Conservation (phyloP, 2,888 invertebrate species). For the Hemistola chrysoprasaria region DNA sequence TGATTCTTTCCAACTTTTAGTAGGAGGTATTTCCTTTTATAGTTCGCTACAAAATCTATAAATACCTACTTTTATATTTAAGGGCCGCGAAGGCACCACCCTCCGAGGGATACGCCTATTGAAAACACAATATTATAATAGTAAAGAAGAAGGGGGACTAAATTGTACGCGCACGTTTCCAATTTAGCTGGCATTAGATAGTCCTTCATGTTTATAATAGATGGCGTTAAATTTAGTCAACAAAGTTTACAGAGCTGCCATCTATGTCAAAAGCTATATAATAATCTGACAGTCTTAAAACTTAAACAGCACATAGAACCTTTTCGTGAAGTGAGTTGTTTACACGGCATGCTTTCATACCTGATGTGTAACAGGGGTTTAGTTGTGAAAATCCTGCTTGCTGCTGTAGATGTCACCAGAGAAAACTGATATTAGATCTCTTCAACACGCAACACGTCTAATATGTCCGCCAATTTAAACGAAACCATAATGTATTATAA, state of each 20-base stretch:
- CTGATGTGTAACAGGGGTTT: too few species aligned
- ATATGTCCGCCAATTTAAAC: too few species aligned
- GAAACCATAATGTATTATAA: too few species aligned
- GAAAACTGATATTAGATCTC: too few species aligned
- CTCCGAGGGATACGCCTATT: slow-evolving; percentile 52
- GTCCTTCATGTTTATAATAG: slow-evolving; percentile 33
- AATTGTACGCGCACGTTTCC: slow-evolving; percentile 4
- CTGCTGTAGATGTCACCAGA: too few species aligned
- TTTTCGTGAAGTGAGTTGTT: too few species aligned
- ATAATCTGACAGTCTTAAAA: neutral
- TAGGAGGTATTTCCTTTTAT: slow-evolving; percentile 17
- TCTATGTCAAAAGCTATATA: slow-evolving; percentile 32
- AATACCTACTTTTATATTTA: slow-evolving; percentile 42
- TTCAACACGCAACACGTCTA: too few species aligned
- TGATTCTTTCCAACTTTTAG: slow-evolving; percentile 10
- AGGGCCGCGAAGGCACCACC: slow-evolving; percentile 53
- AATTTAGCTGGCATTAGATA: slow-evolving; percentile 7
- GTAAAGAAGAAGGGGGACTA: slow-evolving; percentile 17
- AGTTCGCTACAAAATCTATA: slow-evolving; percentile 18
- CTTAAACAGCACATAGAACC: neutral
- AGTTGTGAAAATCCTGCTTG: too few species aligned
- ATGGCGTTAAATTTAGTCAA: slow-evolving; percentile 45
- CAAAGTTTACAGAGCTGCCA: slow-evolving; percentile 34
- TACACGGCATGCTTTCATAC: too few species aligned
- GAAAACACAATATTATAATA: slow-evolving; percentile 28